phyloP scores from a whole-genome alignment of 2,113 vertebrate species.

The Ginglymostoma cirratum region DNA sequence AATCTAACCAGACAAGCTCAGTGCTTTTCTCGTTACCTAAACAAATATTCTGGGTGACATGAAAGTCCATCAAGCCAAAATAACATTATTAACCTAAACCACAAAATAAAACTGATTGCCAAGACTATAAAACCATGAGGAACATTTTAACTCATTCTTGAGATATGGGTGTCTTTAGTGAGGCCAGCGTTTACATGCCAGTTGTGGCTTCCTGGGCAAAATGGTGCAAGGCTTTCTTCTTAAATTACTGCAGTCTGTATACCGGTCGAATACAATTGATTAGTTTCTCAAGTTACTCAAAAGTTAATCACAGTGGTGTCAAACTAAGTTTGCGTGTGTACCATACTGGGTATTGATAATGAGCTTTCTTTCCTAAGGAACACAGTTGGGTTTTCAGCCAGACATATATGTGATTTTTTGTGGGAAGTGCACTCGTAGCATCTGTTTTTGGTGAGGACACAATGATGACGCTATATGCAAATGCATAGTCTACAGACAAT shows the following conservation, averaged over 20 bases:
- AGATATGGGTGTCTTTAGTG: neutral
- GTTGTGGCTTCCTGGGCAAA: neutral
- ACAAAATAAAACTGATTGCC: neutral
- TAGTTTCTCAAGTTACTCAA: neutral
- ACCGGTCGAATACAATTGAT: neutral
- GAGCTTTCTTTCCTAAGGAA: neutral
- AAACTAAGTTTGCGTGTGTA: neutral
- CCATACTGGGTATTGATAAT: neutral
- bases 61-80: neutral
- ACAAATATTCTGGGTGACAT: neutral
- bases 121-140: slow-evolving; percentile 16
- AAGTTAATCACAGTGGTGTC: neutral
- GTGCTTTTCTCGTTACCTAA: neutral
- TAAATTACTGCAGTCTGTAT: neutral
- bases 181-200: neutral
- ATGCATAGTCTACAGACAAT: neutral
- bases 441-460: neutral
- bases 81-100: neutral
- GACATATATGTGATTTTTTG: neutral
- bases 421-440: neutral
- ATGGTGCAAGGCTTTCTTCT: neutral
- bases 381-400: neutral
- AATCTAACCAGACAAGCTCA: slow-evolving; percentile 10
- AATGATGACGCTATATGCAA: neutral
- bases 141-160: slow-evolving; percentile 4